Evolutionary conservation across 2,888 invertebrate species (phyloP).

Genomic region (Dryadula phaetusa): DNA sequence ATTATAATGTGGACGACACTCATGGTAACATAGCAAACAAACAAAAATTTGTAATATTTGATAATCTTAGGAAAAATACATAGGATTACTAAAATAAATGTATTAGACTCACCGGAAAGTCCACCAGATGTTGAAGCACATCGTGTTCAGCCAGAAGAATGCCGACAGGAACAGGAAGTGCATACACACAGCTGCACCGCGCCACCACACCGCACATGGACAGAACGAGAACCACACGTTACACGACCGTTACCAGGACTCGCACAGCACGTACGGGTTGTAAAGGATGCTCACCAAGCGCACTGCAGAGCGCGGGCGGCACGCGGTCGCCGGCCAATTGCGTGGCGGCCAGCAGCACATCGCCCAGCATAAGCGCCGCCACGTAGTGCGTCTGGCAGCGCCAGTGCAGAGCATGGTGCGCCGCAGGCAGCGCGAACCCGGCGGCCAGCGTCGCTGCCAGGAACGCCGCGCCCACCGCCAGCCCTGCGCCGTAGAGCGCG

Average conservation of each 20-base stretch:
- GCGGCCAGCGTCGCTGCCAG: constrained; percentile 91
- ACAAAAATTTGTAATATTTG: too few relatives aligned
- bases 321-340: constrained; percentile 88
- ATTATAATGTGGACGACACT: too few relatives aligned
- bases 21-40: too few relatives aligned
- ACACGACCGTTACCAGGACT: not conserved
- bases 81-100: too few relatives aligned
- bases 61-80: too few relatives aligned
- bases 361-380: constrained; percentile 91
- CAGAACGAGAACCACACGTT: constrained; percentile 53
- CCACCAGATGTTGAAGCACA: constrained; percentile 98
- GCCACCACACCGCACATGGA: constrained; percentile 59
- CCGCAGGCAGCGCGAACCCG: constrained; percentile 91
- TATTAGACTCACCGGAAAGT: constrained; percentile 89
- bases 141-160: constrained; percentile 96
- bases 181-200: constrained; percentile 88
- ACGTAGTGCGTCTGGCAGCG: constrained; percentile 95
- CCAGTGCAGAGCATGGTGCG: constrained; percentile 94
- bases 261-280: constrained; percentile 45
- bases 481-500: constrained; percentile 89
- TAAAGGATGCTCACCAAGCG: constrained; percentile 86
- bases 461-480: constrained; percentile 92
- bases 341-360: constrained; percentile 90
- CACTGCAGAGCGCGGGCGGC: constrained; percentile 85
- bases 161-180: constrained; percentile 95